Evolutionary conservation across 2,113 vertebrate species (phyloP).

Genomic region (Paradisaea rubra): DNA sequence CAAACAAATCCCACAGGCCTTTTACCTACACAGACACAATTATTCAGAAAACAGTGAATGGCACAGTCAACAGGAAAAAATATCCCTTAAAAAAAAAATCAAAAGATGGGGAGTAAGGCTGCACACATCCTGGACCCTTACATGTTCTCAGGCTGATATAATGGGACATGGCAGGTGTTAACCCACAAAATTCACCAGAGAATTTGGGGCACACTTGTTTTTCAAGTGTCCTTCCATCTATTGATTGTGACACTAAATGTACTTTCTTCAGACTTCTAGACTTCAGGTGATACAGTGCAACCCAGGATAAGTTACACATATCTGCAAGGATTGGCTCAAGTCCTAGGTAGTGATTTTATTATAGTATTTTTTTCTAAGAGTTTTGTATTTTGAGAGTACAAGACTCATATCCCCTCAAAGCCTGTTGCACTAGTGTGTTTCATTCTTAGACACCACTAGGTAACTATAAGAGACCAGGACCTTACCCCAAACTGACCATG

Average conservation of each 20-base stretch:
- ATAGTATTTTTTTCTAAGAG: not conserved
- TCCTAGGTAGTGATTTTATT: not conserved
- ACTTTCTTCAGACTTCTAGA: constrained; percentile 1
- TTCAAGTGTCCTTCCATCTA: constrained; percentile 41
- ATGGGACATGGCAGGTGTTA: not conserved
- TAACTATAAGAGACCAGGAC: not conserved
- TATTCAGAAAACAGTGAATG: not conserved
- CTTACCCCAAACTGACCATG: not conserved
- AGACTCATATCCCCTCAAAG: not conserved
- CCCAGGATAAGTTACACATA: not conserved
- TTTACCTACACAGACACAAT: not conserved
- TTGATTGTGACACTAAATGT: constrained; percentile 20
- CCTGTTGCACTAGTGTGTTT: not conserved
- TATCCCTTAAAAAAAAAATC: not conserved
- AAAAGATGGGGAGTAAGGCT: not conserved
- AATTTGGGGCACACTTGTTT: not conserved
- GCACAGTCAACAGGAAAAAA: not conserved
- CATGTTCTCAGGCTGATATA: not conserved
- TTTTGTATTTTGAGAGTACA: not conserved
- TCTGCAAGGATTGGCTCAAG: not conserved
- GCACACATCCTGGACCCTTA: not conserved
- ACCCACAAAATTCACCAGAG: not conserved
- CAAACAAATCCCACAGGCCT: not conserved
- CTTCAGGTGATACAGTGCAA: not conserved
- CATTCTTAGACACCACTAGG: not conserved